These are phyloP conservation scores for Apodemia mormo DNA, from an alignment of 2,888 invertebrate species.

Conservation along the genomic window DNA sequence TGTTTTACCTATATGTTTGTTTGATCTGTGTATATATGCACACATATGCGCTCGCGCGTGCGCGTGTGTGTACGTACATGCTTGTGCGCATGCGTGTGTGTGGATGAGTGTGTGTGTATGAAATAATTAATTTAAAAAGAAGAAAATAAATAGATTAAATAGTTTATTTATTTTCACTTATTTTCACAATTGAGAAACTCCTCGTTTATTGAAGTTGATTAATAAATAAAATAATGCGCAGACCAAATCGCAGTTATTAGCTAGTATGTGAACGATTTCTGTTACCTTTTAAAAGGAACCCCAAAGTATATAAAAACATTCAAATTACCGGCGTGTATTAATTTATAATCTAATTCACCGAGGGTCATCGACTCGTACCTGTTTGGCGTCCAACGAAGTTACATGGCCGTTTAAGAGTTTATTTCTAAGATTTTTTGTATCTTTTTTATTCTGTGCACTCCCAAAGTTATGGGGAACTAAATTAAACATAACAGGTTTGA, in stretches of 20 bases:
- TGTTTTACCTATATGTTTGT: too few relatives aligned
- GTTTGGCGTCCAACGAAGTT: conserved; percentile 44
- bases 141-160: too few relatives aligned
- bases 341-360: conserved; percentile 32
- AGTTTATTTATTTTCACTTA: too few relatives aligned
- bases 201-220: too few relatives aligned
- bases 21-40: too few relatives aligned
- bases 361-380: conserved; percentile 44
- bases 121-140: too few relatives aligned
- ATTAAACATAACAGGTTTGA: neutral
- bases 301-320: conserved; percentile 19
- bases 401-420: conserved; percentile 20
- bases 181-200: too few relatives aligned
- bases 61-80: too few relatives aligned
- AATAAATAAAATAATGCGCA: neutral
- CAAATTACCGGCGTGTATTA: conserved; percentile 24
- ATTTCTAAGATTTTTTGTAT: neutral
- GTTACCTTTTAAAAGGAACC: neutral
- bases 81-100: too few relatives aligned
- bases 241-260: neutral
- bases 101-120: too few relatives aligned
- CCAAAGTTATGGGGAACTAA: neutral
- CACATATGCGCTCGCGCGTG: too few relatives aligned
- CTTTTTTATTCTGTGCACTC: conserved; percentile 5
- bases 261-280: neutral